Conservation (phyloP, 2,888 invertebrate species). For the Crepidodera aurea region DNA sequence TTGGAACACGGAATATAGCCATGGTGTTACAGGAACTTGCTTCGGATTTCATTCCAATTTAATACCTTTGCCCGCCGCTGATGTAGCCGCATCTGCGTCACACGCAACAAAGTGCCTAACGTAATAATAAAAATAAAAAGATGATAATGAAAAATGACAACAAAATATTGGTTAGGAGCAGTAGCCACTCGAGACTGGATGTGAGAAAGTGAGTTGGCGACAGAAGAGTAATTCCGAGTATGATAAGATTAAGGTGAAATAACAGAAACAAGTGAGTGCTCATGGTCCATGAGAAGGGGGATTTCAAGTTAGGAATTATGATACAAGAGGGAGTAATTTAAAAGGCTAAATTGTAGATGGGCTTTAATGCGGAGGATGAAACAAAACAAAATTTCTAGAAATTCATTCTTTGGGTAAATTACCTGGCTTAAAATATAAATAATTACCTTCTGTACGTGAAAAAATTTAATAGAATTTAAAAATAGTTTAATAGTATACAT, state of each 20-base stretch:
- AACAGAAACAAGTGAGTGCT: slow-evolving; percentile 17
- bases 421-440: too few species aligned
- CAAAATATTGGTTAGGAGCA: neutral
- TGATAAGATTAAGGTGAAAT: slow-evolving; percentile 13
- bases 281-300: neutral
- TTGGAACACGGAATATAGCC: too few species aligned
- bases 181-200: neutral
- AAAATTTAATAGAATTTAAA: too few species aligned
- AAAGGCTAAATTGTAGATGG: neutral
- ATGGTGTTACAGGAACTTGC: too few species aligned
- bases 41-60: too few species aligned
- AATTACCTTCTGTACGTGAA: too few species aligned
- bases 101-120: neutral
- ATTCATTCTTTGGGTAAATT: too few species aligned
- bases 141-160: slow-evolving; percentile 2
- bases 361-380: too few species aligned
- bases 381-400: too few species aligned
- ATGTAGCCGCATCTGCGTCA: neutral
- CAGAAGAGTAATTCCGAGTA: slow-evolving; percentile 5
- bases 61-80: neutral
- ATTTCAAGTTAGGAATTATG: slow-evolving; percentile 7
- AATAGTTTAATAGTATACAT: too few species aligned
- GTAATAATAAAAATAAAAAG: neutral
- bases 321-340: neutral
- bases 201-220: neutral